Base-by-base conservation (phyloP, 2,797 vertebrate genomes). In the Peromyscus eremicus region DNA sequence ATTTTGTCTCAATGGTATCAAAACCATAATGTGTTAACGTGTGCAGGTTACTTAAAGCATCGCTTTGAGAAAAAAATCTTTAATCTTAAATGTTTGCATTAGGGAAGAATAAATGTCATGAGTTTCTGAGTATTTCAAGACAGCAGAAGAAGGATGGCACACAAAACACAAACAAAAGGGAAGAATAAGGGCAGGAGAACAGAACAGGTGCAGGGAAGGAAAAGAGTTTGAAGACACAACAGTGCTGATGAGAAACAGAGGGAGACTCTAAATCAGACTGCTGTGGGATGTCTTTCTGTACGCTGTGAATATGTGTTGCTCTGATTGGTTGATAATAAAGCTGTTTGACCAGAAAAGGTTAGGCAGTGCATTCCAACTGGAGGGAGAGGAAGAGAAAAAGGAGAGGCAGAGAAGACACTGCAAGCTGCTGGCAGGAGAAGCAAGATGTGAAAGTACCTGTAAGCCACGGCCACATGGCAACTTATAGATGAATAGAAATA, bases 1-100 rank as follows among this genome's bases (percentile, higher is more conserved):
- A 55, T 94, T 95, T 95, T 68, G 77, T 21, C 23, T 88, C 71
- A 52, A 27, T 89, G 75, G 86, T 86, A 93, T 75, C 68, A 68
- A 95, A 70, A 89, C 40, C 8, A 40, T 40, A 52, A 80, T 70
- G 64, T 83, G 25, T 79, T 68, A 70, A 55, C 80, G 76, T 4
- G 55, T 84, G 21, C 37, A 16, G 55, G 32, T 79, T 84, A 3
- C 1, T 29, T 90, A 40, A 86, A 81, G 2, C 5, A 81, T 23
- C 70, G 29, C 32, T 34, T 17, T 84, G n/a, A 90, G 17, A 62
- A 37, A 7, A 21, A 43, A 70, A 79, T 21, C 3, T 66, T 89
- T 89, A 46, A 29, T 80, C 21, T 94, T 62, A 68, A 91, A 43
- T 73, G 7, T 5, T 46, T 43, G 7, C 68, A 83, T 86, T 82